Evolutionary conservation across 2,888 invertebrate genomes (phyloP), one percentile per base, ranked within the genome.

Genomic region (Drosophila monieri): DNA sequence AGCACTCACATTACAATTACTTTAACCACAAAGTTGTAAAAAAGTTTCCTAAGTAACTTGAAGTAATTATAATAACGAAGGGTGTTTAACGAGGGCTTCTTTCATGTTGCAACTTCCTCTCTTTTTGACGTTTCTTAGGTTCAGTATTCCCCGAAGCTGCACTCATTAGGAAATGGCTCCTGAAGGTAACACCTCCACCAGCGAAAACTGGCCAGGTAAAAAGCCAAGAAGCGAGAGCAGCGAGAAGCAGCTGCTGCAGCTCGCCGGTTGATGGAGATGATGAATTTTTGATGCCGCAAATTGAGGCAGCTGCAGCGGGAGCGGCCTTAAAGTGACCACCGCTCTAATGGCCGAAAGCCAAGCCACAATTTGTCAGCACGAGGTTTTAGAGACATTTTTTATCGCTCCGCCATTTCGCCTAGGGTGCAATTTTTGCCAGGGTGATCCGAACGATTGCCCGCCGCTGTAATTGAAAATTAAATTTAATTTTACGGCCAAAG

Each of bases 391-490:
- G 8, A 56, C 3, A 65, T 59, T 57, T 69, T 43, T 75, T 75
- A 73, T 68, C 61, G 58, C 73, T 56, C 48, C 32, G 53, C 51
- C 65, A 68, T 69, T 14, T 32, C 14, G 44, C 44, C 44, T 15
- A 21, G 52, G 62, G 64, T 52, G 44, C 35, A 37, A 32, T 51
- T 43, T n/a, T 18, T 41, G 51, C 25, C 15, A n/a, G 62, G 62
- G 48, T 21, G 62, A 62, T 15, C 41, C 49, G 32, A 62, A 27
- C 62, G 68, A 77, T 69, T 68, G 76, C 59, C 66, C 61, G 64
- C 69, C 73, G 73, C 71, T 64, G 76, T 80, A 86, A 88, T 86
- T 83, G 85, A 83, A 88, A 85, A 88, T 88, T 83, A 88, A 85
- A 83, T 86, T 73, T 78, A 71, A 88, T 78, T 88, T 84, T 83